phyloP scores from a whole-genome alignment of 2,888 invertebrate species.

The Melieria crassipennis region DNA sequence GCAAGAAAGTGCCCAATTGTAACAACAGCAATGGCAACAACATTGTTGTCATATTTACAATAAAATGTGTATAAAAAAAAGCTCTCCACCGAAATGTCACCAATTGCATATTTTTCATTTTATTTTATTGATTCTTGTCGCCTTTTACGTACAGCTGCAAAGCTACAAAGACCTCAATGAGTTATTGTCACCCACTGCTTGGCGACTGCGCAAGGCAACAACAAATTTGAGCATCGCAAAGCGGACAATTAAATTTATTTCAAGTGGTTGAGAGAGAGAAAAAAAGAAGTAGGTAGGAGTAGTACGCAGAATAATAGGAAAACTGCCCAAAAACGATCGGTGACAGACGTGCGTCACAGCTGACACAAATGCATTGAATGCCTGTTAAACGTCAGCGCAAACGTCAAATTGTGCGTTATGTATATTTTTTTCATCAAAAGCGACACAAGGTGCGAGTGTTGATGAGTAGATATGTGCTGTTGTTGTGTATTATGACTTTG shows the following conservation, averaged over 20 bases:
- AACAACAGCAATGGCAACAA: neutral
- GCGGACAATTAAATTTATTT: neutral
- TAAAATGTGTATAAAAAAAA: too few relatives aligned
- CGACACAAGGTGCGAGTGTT: too few relatives aligned
- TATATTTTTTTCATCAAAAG: too few relatives aligned
- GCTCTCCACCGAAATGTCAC: too few relatives aligned
- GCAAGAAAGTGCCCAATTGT: neutral
- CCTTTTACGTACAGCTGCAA: too few relatives aligned
- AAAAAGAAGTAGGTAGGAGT: neutral
- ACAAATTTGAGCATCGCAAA: neutral
- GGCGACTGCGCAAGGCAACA: neutral
- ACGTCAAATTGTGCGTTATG: neutral
- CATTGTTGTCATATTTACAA: too few relatives aligned
- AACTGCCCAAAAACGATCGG: constrained; percentile 14
- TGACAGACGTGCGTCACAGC: constrained; percentile 23
- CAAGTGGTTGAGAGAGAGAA: neutral
- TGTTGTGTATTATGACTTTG: too few relatives aligned
- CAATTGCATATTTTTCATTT: too few relatives aligned
- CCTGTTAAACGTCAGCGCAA: constrained; percentile 2
- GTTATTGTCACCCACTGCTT: neutral
- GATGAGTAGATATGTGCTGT: too few relatives aligned
- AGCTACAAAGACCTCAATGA: neutral
- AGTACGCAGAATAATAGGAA: constrained; percentile 5
- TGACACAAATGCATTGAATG: constrained; percentile 14
- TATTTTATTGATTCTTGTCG: too few relatives aligned